A percentile compares a stretch with the other conserved stretches of the same genome.
Conservation (phyloP, 2,797 vertebrate species). For the Botia almorhae region DNA sequence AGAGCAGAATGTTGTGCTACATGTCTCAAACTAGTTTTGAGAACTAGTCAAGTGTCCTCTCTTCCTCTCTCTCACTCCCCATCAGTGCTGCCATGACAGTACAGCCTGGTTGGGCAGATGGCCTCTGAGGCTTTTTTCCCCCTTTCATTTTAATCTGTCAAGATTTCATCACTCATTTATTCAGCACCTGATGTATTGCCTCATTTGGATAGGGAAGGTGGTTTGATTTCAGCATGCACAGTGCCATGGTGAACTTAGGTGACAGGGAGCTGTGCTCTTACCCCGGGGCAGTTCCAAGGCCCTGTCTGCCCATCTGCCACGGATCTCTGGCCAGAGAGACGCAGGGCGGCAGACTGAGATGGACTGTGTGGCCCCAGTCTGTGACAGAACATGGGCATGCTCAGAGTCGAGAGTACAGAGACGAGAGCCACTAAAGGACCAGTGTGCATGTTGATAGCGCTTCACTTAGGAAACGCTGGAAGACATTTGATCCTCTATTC, state of each 20-base stretch:
- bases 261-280: conserved; percentile 49
- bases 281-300: conserved; percentile 57
- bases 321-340: conserved; percentile 44
- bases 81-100: conserved; percentile 74
- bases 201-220: conserved; percentile 50
- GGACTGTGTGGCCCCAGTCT: conserved; percentile 38
- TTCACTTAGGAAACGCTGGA: conserved; percentile 9
- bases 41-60: conserved; percentile 1
- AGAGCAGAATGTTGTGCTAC: conserved; percentile 7
- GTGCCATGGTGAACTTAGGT: conserved; percentile 47
- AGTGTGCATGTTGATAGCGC: conserved; percentile 27
- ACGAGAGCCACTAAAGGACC: conserved; percentile 29
- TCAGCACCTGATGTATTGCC: conserved; percentile 50
- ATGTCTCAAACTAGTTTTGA: conserved; percentile 12
- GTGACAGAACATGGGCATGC: conserved; percentile 43
- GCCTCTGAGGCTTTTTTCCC: conserved; percentile 68
- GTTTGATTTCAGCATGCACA: conserved; percentile 39
- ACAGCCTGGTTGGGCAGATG: conserved; percentile 80
- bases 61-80: conserved; percentile 57
- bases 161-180: conserved; percentile 54
- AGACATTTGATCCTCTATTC: conserved; percentile 38
- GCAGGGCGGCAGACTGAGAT: conserved; percentile 30
- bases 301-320: conserved; percentile 55
- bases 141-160: conserved; percentile 53
- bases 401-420: conserved; percentile 18